Evolutionary conservation across 2,113 vertebrate genomes (phyloP), one percentile per base, ranked within the genome.

Genomic region (Aphyosemion australe): DNA sequence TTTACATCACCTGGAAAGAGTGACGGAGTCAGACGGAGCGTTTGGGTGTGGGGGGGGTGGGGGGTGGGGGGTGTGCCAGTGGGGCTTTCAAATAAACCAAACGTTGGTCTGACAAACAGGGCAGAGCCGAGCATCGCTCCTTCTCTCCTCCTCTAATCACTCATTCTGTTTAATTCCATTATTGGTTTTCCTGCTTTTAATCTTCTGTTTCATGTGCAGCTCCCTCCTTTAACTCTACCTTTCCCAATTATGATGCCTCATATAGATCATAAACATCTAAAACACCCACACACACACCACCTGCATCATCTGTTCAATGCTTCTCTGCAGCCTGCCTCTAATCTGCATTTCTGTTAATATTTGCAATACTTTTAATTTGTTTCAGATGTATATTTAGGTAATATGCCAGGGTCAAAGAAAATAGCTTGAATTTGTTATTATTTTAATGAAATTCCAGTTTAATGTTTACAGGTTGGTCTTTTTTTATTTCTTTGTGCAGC

Each of bases 121-220:
- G 21, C 49, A 21, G 71, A 26, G 26, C 72, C 9, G 54, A 74
- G 78, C 78, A 65, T 82, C 79, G 75, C 82, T 83, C 69, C 82
- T 65, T 62, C 72, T 49, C 31, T 63, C 65, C 31, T 63, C 65
- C 80, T 57, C 69, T 16, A 16, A 15, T 6, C 43, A 0, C 6
- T 52, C 53, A 15, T 0, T 61, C 37, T 49, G 15, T 41, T 49
- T 5, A 26, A 11, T 49, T 11, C 11, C 8, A 11, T 18, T 19
- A 7, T 11, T 10, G 4, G 3, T 20, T 42, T 59, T 8, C 1
- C 37, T 14, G 6, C 9, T 42, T 12, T 42, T 42, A 12, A 13
- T 13, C 12, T 42, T 11, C 4, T 12, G 12, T 13, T 37, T 10
- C 13, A 19, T 56, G n/a, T 56, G 34, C 19, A 21, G 1, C 12